Conservation (phyloP, 2,888 invertebrate genomes). For the Aleiodes alternator region DNA sequence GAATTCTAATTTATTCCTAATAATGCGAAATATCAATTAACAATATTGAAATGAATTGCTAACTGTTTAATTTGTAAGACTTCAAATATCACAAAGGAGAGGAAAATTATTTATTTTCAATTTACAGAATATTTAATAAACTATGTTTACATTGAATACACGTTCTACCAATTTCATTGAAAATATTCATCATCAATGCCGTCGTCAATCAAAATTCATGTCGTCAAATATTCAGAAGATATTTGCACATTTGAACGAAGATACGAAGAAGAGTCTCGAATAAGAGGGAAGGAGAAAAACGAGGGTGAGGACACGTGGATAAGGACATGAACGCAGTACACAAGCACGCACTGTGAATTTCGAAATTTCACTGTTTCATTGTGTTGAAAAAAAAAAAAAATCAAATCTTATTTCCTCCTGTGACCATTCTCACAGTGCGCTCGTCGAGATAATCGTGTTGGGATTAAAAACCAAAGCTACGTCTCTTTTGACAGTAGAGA, state of each 20-base stretch:
- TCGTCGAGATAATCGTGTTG: slow-evolving; percentile 10
- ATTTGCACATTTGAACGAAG: not conserved
- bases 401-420: not conserved
- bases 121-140: not conserved
- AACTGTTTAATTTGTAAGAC: too few relatives aligned
- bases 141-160: not conserved
- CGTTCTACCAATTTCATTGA: slow-evolving; percentile 2
- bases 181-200: slow-evolving; percentile 11
- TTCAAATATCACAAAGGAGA: too few relatives aligned
- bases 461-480: slow-evolving; percentile 11
- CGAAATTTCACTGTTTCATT: slow-evolving; percentile 16
- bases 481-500: slow-evolving; percentile 1
- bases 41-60: too few relatives aligned
- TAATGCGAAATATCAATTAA: too few relatives aligned
- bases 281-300: slow-evolving; percentile 47
- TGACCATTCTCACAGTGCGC: slow-evolving; percentile 20
- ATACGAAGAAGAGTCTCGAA: slow-evolving; percentile 10
- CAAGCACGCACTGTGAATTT: slow-evolving; percentile 13
- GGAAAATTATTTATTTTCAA: too few relatives aligned
- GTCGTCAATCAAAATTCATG: slow-evolving; percentile 1
- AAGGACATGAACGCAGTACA: not conserved
- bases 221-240: not conserved
- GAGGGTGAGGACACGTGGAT: slow-evolving; percentile 51
- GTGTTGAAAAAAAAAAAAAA: not conserved
- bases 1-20: too few relatives aligned